phyloP scores from a whole-genome alignment of 2,113 vertebrate genomes.

The Pollachius pollachius region DNA sequence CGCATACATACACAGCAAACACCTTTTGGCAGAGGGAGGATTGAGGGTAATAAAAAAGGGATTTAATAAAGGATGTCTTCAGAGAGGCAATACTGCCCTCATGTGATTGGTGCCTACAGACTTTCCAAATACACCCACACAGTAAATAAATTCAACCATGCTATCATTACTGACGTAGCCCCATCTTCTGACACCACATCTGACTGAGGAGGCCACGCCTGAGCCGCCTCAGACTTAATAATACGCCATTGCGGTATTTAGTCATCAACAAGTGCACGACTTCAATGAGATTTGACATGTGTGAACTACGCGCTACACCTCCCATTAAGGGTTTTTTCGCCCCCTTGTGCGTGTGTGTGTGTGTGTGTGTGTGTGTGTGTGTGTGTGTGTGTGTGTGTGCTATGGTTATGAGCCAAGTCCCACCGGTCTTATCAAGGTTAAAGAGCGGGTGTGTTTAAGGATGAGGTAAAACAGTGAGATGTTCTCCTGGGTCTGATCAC shows the following conservation, averaged over 20 bases:
- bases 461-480: slow-evolving; percentile 30
- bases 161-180: slow-evolving; percentile 23
- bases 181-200: not conserved
- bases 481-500: slow-evolving; percentile 27
- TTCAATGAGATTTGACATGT: not conserved
- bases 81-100: slow-evolving; percentile 69
- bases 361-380: too few relatives aligned
- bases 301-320: not conserved
- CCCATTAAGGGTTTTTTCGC: too few relatives aligned
- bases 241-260: not conserved
- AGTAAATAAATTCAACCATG: too few relatives aligned
- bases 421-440: slow-evolving; percentile 5
- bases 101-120: slow-evolving; percentile 51
- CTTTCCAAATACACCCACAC: not conserved
- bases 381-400: too few relatives aligned
- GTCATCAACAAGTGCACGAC: not conserved
- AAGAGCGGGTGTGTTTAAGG: slow-evolving; percentile 7
- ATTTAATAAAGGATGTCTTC: slow-evolving; percentile 35
- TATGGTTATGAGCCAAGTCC: too few relatives aligned
- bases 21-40: too few relatives aligned
- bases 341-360: too few relatives aligned
- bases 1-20: too few relatives aligned
- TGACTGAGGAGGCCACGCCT: slow-evolving; percentile 5
- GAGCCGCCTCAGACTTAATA: not conserved
- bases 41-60: slow-evolving; percentile 41